Conservation (phyloP, 2,888 invertebrate species). For the Scaptomyza polygonia region DNA sequence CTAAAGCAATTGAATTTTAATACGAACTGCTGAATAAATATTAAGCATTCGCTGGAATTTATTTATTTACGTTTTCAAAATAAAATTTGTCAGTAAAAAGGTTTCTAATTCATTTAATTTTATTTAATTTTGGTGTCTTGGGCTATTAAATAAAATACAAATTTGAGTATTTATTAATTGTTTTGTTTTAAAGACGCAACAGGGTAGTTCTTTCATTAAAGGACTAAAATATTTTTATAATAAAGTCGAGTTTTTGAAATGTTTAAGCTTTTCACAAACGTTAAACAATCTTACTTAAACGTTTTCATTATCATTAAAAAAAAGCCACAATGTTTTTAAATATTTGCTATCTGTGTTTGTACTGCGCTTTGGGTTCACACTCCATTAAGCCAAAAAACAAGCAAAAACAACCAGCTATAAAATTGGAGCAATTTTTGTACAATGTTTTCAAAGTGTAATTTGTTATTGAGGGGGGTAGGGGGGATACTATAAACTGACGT, state of each 20-base stretch:
- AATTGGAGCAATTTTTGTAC: slow-evolving; percentile 6
- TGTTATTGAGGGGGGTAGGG: neutral
- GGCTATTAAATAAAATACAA: too few species aligned
- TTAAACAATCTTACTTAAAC: too few species aligned
- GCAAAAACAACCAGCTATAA: slow-evolving; percentile 9
- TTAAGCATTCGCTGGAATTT: too few species aligned
- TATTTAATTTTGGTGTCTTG: too few species aligned
- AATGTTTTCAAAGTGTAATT: slow-evolving; percentile 5
- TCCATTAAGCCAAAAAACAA: slow-evolving; percentile 4
- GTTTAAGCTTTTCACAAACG: neutral
- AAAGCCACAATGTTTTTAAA: neutral
- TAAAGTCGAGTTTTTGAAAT: neutral
- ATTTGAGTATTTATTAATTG: too few species aligned
- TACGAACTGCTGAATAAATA: too few species aligned
- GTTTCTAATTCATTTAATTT: too few species aligned
- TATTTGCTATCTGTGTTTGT: neutral
- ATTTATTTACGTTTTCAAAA: too few species aligned
- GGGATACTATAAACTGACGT: slow-evolving; percentile 2
- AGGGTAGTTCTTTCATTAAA: too few species aligned
- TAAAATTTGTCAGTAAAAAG: too few species aligned
- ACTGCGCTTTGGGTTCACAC: neutral
- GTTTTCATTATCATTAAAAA: slow-evolving; percentile 7
- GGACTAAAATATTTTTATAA: neutral
- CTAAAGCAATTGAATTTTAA: too few species aligned
- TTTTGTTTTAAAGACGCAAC: too few species aligned